Evolutionary conservation across 2,113 vertebrate genomes (phyloP).

Genomic region (Monopterus albus): DNA sequence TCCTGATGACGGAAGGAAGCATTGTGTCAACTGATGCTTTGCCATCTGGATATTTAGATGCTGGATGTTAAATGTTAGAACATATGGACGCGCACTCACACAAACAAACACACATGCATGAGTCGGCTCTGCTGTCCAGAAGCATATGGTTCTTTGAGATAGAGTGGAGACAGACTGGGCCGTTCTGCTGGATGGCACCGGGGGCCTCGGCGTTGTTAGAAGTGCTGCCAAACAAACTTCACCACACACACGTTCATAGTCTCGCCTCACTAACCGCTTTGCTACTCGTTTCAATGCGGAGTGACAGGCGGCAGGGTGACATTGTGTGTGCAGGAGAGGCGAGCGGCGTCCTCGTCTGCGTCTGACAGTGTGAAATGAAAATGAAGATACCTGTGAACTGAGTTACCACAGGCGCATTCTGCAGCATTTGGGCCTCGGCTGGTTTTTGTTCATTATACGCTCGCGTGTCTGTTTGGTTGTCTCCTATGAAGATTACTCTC

Average conservation of each 20-base stretch:
- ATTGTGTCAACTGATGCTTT: slow-evolving; percentile 52
- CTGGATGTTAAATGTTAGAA: slow-evolving; percentile 45
- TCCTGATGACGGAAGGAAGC: slow-evolving; percentile 58
- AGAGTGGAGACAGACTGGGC: slow-evolving; percentile 66
- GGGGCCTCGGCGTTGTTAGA: slow-evolving; percentile 70
- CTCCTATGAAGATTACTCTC: slow-evolving; percentile 61
- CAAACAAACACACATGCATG: slow-evolving; percentile 3
- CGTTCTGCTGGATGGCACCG: slow-evolving; percentile 61
- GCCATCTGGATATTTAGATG: slow-evolving; percentile 74
- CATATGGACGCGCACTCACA: slow-evolving; percentile 48
- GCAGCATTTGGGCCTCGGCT: slow-evolving; percentile 6
- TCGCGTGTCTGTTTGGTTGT: slow-evolving; percentile 6
- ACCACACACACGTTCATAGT: neutral
- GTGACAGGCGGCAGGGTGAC: slow-evolving; percentile 13
- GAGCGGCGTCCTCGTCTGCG: neutral
- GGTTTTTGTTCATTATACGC: slow-evolving; percentile 23
- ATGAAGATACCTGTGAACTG: slow-evolving; percentile 30
- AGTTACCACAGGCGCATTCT: slow-evolving; percentile 9
- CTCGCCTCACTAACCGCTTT: slow-evolving; percentile 25
- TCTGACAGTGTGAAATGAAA: slow-evolving; percentile 16
- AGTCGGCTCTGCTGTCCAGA: slow-evolving; percentile 30
- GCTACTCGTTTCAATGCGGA: slow-evolving; percentile 31
- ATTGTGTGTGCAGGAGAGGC: slow-evolving; percentile 1
- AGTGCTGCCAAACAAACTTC: slow-evolving; percentile 71
- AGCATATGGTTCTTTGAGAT: slow-evolving; percentile 78